Evolutionary conservation across 2,888 invertebrate genomes (phyloP).

Genomic region (Tuta absoluta): DNA sequence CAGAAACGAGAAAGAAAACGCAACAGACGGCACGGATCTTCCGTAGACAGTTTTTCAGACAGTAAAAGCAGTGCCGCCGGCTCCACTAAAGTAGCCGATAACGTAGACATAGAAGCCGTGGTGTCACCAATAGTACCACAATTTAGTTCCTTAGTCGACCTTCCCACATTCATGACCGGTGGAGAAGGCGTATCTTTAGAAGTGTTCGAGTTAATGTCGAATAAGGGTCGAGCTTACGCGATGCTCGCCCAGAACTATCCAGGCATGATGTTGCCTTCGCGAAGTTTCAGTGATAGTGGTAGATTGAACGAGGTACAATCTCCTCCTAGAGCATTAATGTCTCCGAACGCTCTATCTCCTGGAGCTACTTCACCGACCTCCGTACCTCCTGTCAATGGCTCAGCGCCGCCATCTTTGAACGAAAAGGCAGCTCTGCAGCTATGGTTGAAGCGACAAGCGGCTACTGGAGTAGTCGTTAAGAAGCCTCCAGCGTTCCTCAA

Average conservation of each 20-base stretch:
- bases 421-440: slow-evolving; percentile 78
- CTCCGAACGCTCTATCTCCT: slow-evolving; percentile 53
- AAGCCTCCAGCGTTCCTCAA: slow-evolving; percentile 86
- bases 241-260: slow-evolving; percentile 89
- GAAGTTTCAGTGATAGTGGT: slow-evolving; percentile 86
- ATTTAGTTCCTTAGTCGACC: slow-evolving; percentile 90
- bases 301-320: slow-evolving; percentile 65
- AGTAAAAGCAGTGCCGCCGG: slow-evolving; percentile 85
- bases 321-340: slow-evolving; percentile 60
- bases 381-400: slow-evolving; percentile 45
- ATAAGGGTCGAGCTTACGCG: slow-evolving; percentile 85
- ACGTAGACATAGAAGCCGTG: slow-evolving; percentile 63
- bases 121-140: slow-evolving; percentile 72
- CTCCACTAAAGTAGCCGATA: slow-evolving; percentile 69
- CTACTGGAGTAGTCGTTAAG: slow-evolving; percentile 61
- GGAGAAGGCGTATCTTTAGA: slow-evolving; percentile 89
- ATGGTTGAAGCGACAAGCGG: slow-evolving; percentile 80
- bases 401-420: slow-evolving; percentile 47
- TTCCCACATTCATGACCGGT: slow-evolving; percentile 91
- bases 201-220: slow-evolving; percentile 87
- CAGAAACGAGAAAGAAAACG: slow-evolving; percentile 81
- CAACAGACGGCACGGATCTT: slow-evolving; percentile 81
- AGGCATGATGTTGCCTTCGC: slow-evolving; percentile 85
- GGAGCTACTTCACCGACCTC: slow-evolving; percentile 56
- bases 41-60: slow-evolving; percentile 86